Evolutionary conservation across 2,888 invertebrate species (phyloP), one percentile per base, ranked within the genome.

Genomic region (Pachymerium ferrugineum): DNA sequence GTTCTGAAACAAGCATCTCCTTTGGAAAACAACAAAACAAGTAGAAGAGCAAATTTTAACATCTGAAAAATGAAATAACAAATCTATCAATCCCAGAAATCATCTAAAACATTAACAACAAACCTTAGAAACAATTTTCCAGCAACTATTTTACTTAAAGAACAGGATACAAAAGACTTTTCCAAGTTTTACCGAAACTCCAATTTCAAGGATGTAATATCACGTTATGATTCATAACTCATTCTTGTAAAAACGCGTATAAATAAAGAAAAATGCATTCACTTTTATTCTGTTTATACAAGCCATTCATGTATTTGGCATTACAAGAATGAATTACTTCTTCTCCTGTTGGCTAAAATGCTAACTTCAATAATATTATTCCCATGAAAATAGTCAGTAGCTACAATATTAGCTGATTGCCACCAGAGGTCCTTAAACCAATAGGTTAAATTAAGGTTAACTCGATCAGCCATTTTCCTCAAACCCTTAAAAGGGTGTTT

Each of bases 391-490:
- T 84, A 86, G 77, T 86, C 86, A 3, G 84, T 83, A 0, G 85
- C 83, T 0, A 86, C 82, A 38, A 86, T 82, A 77, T 85, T 85
- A 1, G 84, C 82, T 70, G 81, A 78, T 22, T 81, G 79, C 81
- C 83, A 83, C 87, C 87, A 70, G 85, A 76, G 22, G 68, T 81
- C 80, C 33, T 82, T 80, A 19, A 91, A 87, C 85, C 91, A 89
- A 33, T 85, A 83, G 0, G 89, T 89, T 0, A 92, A 85, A 79
- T 90, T 87, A 38, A 87, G 85, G 82, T 92, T 92, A 14, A 89
- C 87, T 0, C 81, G 82, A 74, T 90, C 86, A 0, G 90, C 90
- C 81, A 88, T 86, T 70, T 85, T 84, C 31, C 89, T 83, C 30
- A 90, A 81, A n/a, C 88, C 88, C 6, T 88, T 88, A 4, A 87